Percentiles rank a stretch among this genome's conserved stretches.
Conservation (phyloP, 2,888 invertebrate species). For the Catocala sponsa region DNA sequence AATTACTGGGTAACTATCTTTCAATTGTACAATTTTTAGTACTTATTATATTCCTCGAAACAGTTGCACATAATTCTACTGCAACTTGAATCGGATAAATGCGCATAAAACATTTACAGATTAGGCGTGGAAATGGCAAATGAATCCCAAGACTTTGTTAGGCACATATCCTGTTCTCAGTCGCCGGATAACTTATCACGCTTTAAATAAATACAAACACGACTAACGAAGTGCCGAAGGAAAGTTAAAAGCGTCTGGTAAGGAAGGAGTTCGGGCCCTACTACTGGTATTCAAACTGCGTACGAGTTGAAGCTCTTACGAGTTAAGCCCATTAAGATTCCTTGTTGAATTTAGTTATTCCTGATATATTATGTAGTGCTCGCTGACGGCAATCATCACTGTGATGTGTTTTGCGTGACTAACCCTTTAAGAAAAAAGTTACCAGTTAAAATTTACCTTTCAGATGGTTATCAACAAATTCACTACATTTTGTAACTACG, state of each 20-base stretch:
- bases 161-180: conserved; percentile 78
- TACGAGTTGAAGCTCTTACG: not conserved
- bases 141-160: conserved; percentile 62
- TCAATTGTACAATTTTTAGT: not conserved
- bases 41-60: conserved; percentile 26
- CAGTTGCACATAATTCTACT: conserved; percentile 21
- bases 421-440: no score
- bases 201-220: conserved; percentile 84
- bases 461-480: no score
- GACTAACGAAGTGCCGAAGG: conserved; percentile 84
- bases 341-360: not conserved
- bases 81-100: conserved; percentile 22
- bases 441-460: no score
- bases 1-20: no score
- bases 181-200: conserved; percentile 81
- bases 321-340: not conserved
- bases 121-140: conserved; percentile 64
- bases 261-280: conserved; percentile 64
- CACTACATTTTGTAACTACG: no score
- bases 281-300: conserved; percentile 43
- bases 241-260: conserved; percentile 81
- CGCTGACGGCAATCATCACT: no score
- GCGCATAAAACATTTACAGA: conserved; percentile 50
- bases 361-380: not conserved
- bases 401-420: no score